These are phyloP conservation scores for Electrophaes corylata DNA, from an alignment of 2,888 invertebrate genomes.

Conservation along the genomic window DNA sequence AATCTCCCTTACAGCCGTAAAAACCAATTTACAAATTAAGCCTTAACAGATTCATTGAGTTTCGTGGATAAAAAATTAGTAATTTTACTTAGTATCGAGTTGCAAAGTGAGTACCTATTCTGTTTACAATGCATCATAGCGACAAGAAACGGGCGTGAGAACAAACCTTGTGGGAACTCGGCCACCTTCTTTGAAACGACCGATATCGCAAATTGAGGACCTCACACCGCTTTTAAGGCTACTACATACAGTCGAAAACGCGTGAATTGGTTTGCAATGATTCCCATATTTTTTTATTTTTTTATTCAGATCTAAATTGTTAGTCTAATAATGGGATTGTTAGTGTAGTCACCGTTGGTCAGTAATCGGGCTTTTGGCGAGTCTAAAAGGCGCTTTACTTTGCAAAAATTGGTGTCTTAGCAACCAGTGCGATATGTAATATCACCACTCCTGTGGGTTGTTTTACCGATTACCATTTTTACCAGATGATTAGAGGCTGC, in stretches of 20 bases:
- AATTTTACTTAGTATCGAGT: background rate
- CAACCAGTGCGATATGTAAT: background rate
- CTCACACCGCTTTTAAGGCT: constrained; percentile 11
- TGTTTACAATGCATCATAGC: background rate
- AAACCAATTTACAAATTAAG: no score
- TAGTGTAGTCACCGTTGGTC: no score
- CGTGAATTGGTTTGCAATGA: background rate
- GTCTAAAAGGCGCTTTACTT: no score
- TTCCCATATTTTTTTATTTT: background rate
- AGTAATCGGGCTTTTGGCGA: no score
- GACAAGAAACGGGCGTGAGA: constrained; percentile 10
- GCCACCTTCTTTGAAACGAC: constrained; percentile 24
- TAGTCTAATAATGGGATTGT: no score
- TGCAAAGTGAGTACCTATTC: constrained; percentile 1
- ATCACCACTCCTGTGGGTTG: background rate
- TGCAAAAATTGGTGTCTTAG: no score
- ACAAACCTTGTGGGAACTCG: constrained; percentile 7
- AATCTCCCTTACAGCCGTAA: no score
- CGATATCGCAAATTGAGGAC: constrained; percentile 16
- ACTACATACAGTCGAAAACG: background rate
- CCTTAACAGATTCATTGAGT: background rate
- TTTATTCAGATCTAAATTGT: no score
- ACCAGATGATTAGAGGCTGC: background rate
- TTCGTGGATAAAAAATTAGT: background rate
- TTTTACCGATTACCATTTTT: background rate